A percentile compares a stretch with the other conserved stretches of the same genome.
Conservation (phyloP, 1,140 invertebrate genomes). For the Sitobion miscanthi region DNA sequence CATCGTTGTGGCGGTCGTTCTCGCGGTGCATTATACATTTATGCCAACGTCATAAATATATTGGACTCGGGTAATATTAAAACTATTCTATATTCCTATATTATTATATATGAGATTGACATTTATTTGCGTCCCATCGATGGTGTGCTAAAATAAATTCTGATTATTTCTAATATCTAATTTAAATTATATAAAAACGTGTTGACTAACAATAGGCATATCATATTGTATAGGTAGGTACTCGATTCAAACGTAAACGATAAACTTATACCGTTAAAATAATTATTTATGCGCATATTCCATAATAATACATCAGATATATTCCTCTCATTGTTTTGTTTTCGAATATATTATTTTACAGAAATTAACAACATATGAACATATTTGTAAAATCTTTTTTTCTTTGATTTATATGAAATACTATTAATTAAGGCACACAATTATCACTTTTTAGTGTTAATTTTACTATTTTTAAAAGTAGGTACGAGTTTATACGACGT, state of each 20-base stretch:
- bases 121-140: background rate
- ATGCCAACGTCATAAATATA: background rate
- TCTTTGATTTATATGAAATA: background rate
- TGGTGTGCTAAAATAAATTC: background rate
- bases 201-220: background rate
- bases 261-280: background rate
- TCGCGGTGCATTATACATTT: background rate
- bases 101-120: background rate
- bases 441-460: background rate
- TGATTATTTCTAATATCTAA: background rate
- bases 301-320: background rate
- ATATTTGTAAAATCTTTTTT: background rate
- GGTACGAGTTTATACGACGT: background rate
- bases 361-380: background rate
- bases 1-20: background rate
- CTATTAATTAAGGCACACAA: background rate
- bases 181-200: background rate
- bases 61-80: background rate
- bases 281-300: background rate
- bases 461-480: background rate
- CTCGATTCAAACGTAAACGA: background rate
- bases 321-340: background rate
- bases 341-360: background rate
- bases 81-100: background rate
- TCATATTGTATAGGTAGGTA: too few species aligned